Evolutionary conservation across 92 coral and sea anemone genomes (phyloP).

Genomic region (Actinostola sp.): DNA sequence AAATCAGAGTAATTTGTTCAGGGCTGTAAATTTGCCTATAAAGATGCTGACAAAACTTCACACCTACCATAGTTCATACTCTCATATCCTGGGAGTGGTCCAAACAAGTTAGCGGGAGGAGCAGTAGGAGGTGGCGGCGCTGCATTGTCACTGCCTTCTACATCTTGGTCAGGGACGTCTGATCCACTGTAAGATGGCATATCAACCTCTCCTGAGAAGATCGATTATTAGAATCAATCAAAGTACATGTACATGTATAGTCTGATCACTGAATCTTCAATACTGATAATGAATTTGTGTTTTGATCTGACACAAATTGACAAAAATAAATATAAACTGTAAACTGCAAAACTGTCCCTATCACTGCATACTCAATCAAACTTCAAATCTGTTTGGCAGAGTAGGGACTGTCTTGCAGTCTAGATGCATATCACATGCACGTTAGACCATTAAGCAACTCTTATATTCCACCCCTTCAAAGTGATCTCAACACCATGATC

Average conservation of each 20-base stretch:
- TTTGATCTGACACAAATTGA: too few relatives aligned
- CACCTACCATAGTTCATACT: slow-evolving; percentile 73
- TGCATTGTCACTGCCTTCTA: slow-evolving; percentile 66
- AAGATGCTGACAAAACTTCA: not conserved
- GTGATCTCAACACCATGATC: too few relatives aligned
- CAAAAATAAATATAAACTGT: too few relatives aligned
- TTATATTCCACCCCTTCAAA: too few relatives aligned
- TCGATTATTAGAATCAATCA: not conserved
- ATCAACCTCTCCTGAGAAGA: slow-evolving; percentile 52
- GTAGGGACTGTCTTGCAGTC: too few relatives aligned
- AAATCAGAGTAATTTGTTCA: too few relatives aligned
- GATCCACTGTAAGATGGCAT: slow-evolving; percentile 40
- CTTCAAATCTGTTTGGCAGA: too few relatives aligned
- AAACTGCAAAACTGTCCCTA: too few relatives aligned
- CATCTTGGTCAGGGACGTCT: slow-evolving; percentile 71
- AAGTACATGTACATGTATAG: not conserved
- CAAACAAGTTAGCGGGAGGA: slow-evolving; percentile 79
- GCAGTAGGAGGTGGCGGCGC: slow-evolving; percentile 69
- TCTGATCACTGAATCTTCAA: not conserved
- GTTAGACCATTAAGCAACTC: too few relatives aligned
- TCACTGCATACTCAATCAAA: too few relatives aligned
- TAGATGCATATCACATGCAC: too few relatives aligned
- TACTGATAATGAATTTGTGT: not conserved
- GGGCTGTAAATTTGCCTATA: too few relatives aligned
- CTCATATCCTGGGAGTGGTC: slow-evolving; percentile 76